phyloP scores from a whole-genome alignment of 2,888 invertebrate genomes.

The Acanthoscelides obtectus region DNA sequence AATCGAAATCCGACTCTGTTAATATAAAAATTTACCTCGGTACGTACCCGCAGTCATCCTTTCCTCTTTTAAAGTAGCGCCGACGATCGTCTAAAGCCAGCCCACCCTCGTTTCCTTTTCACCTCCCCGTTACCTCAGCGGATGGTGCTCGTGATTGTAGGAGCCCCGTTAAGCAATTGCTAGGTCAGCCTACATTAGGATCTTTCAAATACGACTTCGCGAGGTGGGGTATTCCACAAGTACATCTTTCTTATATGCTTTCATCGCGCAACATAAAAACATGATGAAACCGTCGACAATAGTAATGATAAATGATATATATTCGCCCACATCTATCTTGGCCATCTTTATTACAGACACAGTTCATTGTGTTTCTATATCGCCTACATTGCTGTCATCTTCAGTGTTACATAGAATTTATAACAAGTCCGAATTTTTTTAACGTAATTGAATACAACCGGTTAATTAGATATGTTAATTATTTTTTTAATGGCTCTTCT shows the following conservation, averaged over 20 bases:
- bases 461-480: neutral
- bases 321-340: neutral
- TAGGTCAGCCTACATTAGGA: too few relatives aligned
- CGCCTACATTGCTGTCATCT: neutral
- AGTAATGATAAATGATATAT: neutral
- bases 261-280: neutral
- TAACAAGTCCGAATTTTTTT: neutral
- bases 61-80: too few relatives aligned
- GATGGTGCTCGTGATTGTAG: too few relatives aligned
- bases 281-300: neutral
- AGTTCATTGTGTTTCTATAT: neutral
- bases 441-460: neutral
- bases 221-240: too few relatives aligned
- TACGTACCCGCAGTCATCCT: too few relatives aligned
- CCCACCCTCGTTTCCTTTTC: too few relatives aligned
- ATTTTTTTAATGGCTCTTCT: neutral
- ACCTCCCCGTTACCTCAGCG: too few relatives aligned
- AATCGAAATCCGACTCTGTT: too few relatives aligned
- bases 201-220: too few relatives aligned
- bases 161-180: too few relatives aligned
- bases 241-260: neutral
- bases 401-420: neutral
- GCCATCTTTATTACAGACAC: neutral
- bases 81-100: too few relatives aligned
- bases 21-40: too few relatives aligned